These are phyloP conservation scores for Macrobrachium rosenbergii DNA, from an alignment of 1,140 invertebrate genomes.

Conservation along the genomic window DNA sequence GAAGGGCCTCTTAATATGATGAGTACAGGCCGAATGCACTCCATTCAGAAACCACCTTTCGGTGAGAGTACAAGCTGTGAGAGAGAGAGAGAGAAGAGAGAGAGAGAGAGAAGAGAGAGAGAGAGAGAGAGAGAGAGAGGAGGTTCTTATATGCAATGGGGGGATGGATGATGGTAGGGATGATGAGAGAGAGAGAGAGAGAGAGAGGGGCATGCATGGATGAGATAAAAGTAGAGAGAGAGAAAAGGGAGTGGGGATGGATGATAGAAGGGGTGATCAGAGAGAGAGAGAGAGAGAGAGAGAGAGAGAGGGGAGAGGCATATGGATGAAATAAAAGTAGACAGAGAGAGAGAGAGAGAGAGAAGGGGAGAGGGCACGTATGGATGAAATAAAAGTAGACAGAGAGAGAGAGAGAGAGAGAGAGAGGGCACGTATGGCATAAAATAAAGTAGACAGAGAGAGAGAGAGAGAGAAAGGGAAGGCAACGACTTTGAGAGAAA, in stretches of 20 bases:
- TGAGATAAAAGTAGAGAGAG: neutral
- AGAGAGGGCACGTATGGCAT: no score
- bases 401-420: conserved; percentile 30
- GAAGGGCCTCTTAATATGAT: no score
- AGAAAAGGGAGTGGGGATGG: neutral
- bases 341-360: conserved; percentile 16
- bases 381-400: no score
- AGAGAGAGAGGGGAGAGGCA: conserved; percentile 12
- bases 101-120: neutral
- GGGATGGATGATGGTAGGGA: neutral
- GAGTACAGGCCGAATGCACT: neutral
- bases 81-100: neutral
- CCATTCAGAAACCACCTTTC: neutral
- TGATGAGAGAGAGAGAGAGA: neutral
- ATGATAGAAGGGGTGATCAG: no score
- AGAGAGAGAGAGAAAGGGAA: neutral
- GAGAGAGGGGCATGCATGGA: neutral
- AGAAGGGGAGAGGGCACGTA: conserved; percentile 6
- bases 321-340: no score
- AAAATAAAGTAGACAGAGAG: no score
- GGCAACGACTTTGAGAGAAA: conserved; percentile 13
- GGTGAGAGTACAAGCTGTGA: neutral
- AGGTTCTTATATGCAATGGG: neutral
- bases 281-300: conserved; percentile 3
- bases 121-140: neutral